A percentile compares a stretch with the other conserved stretches of the same genome.
These are phyloP conservation scores for Neostethus bicornis DNA, from an alignment of 2,797 vertebrate species.

Conservation along the genomic window DNA sequence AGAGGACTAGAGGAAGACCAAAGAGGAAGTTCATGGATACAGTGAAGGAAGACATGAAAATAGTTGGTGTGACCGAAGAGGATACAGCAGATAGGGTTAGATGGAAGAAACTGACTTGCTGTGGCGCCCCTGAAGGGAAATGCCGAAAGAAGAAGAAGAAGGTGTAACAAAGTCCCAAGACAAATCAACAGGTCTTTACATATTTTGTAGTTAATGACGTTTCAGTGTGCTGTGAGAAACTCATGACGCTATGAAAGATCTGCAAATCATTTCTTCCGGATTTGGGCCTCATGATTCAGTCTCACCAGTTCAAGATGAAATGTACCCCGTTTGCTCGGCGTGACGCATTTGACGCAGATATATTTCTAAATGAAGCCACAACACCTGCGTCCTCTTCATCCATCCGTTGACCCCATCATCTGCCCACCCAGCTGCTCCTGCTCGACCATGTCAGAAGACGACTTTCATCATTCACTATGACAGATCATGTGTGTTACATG, in stretches of 20 bases:
- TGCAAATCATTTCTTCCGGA: neutral
- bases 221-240: too few relatives aligned
- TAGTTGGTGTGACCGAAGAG: too few relatives aligned
- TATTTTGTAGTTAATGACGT: too few relatives aligned
- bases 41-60: too few relatives aligned
- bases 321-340: neutral
- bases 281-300: slow-evolving; percentile 9
- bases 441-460: neutral
- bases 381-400: slow-evolving; percentile 15
- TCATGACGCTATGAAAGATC: neutral
- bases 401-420: slow-evolving; percentile 21
- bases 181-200: too few relatives aligned
- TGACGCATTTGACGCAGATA: slow-evolving; percentile 9
- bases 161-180: too few relatives aligned
- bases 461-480: slow-evolving; percentile 27
- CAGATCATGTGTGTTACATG: neutral
- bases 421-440: slow-evolving; percentile 39
- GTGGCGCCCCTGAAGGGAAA: too few relatives aligned
- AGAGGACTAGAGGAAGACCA: too few relatives aligned
- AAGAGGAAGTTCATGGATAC: too few relatives aligned
- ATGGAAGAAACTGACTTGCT: too few relatives aligned
- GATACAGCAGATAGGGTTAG: too few relatives aligned
- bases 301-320: neutral
- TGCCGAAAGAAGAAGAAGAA: too few relatives aligned
- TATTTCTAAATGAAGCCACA: slow-evolving; percentile 7